Evolutionary conservation across 92 coral and sea anemone genomes (phyloP).

Genomic region (Palythoa caribaeorum): DNA sequence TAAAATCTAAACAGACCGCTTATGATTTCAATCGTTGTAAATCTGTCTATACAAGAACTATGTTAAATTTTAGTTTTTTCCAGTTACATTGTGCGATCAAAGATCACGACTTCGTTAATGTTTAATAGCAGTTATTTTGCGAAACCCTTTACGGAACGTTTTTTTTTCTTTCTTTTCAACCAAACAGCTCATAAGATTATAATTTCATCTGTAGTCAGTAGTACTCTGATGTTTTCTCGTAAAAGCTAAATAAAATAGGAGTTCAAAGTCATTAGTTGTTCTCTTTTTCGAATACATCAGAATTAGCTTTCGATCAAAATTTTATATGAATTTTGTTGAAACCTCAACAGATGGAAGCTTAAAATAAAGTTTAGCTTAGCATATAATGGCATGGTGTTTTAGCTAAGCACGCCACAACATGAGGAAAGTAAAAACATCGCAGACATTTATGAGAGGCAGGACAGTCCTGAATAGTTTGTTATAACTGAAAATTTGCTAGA

Average conservation of each 20-base stretch:
- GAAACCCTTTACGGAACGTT: neutral
- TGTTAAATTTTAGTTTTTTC: neutral
- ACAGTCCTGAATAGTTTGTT: neutral
- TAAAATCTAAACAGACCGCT: neutral
- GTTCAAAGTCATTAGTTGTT: neutral
- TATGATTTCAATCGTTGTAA: neutral
- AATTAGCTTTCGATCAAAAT: neutral
- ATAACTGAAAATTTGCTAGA: no score
- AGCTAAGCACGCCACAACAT: neutral
- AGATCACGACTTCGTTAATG: constrained; percentile 27
- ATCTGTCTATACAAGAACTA: neutral
- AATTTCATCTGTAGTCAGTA: neutral
- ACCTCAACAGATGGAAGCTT: neutral
- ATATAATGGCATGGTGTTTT: neutral
- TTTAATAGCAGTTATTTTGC: neutral
- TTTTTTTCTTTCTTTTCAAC: neutral
- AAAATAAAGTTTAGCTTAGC: neutral
- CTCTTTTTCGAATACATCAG: neutral
- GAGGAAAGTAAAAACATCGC: neutral
- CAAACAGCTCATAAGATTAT: neutral
- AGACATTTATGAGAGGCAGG: neutral
- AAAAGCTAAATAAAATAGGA: neutral
- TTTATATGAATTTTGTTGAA: neutral
- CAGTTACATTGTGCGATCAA: neutral
- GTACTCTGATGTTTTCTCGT: neutral